Conservation (phyloP, 2,113 vertebrate species). For the Galemys pyrenaicus region DNA sequence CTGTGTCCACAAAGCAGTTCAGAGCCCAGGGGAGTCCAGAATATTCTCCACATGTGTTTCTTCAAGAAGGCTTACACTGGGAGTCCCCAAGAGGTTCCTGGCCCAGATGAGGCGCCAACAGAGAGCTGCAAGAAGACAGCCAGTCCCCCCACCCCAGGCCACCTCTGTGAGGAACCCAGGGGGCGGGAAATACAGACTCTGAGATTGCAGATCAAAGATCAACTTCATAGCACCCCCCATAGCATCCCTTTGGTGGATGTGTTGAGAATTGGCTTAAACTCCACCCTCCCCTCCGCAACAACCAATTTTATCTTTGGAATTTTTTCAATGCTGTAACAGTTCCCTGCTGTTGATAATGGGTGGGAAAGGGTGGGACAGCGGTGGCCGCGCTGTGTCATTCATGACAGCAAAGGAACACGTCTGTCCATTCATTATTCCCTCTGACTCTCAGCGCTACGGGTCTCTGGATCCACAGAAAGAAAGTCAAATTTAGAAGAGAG, state of each 20-base stretch:
- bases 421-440: background rate
- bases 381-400: background rate
- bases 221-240: accelerated
- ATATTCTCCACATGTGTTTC: background rate
- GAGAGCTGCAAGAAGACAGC: background rate
- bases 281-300: background rate
- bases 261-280: background rate
- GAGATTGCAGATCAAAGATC: no score
- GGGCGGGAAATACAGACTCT: no score
- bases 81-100: background rate
- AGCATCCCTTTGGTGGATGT: background rate
- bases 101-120: background rate
- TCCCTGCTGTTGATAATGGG: background rate
- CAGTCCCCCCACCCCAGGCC: background rate
- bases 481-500: background rate
- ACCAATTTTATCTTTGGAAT: background rate
- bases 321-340: background rate
- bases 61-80: accelerated
- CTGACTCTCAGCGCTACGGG: accelerated
- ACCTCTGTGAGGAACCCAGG: background rate
- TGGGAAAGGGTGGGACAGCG: no score
- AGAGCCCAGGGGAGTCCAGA: background rate
- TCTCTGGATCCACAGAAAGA: background rate
- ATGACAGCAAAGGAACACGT: background rate
- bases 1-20: background rate